A percentile compares a stretch with the other conserved stretches of the same genome.
Conservation (phyloP, 2,888 invertebrate genomes). For the Thumatha senex region DNA sequence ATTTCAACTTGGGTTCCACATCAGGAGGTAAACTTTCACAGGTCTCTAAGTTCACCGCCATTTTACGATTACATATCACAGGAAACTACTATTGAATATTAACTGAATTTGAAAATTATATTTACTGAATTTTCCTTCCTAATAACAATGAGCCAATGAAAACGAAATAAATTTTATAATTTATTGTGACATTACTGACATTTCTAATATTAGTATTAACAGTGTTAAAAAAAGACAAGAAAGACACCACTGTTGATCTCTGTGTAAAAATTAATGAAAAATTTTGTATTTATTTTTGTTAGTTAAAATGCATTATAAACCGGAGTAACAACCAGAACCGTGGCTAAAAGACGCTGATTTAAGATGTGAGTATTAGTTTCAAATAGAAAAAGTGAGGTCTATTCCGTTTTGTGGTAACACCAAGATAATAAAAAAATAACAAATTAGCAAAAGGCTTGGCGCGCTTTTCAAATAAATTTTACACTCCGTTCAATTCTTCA, state of each 20-base stretch:
- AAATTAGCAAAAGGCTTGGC: no score
- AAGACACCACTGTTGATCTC: no score
- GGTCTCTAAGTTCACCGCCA: constrained; percentile 73
- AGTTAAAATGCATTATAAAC: no score
- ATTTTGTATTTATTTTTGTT: no score
- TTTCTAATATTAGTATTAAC: neutral
- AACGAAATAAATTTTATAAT: constrained; percentile 18
- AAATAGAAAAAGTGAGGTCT: no score
- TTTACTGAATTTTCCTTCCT: constrained; percentile 19
- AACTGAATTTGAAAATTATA: constrained; percentile 1
- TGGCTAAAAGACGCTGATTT: no score
- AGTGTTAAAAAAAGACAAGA: neutral
- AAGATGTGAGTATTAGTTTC: no score
- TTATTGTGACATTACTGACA: constrained; percentile 5
- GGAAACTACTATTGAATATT: neutral
- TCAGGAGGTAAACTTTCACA: constrained; percentile 73
- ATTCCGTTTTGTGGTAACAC: no score
- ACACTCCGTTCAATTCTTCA: no score
- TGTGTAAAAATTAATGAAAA: no score
- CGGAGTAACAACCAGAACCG: no score
- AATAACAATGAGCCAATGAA: neutral
- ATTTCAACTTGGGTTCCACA: constrained; percentile 95
- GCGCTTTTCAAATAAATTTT: neutral
- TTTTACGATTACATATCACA: constrained; percentile 30
- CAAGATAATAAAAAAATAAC: neutral